Evolutionary conservation across 2,113 vertebrate species (phyloP), one percentile per base, ranked within the genome.

Genomic region (Arenaria interpres): DNA sequence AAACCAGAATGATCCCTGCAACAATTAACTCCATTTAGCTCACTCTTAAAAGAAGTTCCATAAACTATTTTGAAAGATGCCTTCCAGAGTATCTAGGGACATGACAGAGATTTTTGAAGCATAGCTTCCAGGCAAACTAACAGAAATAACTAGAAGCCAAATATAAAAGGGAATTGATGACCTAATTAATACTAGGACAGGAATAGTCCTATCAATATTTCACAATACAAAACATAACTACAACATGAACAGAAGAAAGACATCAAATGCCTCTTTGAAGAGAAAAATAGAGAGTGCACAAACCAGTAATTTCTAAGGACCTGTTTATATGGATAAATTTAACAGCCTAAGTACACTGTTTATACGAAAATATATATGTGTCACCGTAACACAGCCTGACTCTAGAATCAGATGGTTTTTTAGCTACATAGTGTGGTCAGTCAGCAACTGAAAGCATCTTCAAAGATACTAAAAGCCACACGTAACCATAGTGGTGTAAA

Each of bases 91-190:
- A 95, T 86, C 57, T 62, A 27, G 67, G 69, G 80, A 76, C 22
- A 76, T 57, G 45, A 41, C 1, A 73, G 51, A 96, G 30, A 77
- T 41, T 92, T 96, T 32, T 60, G 43, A 91, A 77, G 46, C 14
- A 39, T 12, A 48, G n/a, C 72, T 89, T 77, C 64, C 46, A 86
- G 74, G 48, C 66, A 88, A 88, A 78, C 39, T 46, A 79, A 82
- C 56, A 64, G 57, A 94, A 94, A 79, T 56, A 93, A 76, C 62
- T 35, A 71, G 60, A 87, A 85, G 37, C 11, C 60, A 79, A 73
- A 35, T 22, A 24, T 68, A 88, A 90, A 88, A 76, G 33, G 33
- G 46, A 93, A 75, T 2, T 20, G 21, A 46, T 27, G 17, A 72
- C 57, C 56, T 46, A 73, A 48, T 37, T 77, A 81, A 53, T 39